Evolutionary conservation across 2,113 vertebrate species (phyloP), one percentile per base, ranked within the genome.

Genomic region (Microcebus griseorufus): DNA sequence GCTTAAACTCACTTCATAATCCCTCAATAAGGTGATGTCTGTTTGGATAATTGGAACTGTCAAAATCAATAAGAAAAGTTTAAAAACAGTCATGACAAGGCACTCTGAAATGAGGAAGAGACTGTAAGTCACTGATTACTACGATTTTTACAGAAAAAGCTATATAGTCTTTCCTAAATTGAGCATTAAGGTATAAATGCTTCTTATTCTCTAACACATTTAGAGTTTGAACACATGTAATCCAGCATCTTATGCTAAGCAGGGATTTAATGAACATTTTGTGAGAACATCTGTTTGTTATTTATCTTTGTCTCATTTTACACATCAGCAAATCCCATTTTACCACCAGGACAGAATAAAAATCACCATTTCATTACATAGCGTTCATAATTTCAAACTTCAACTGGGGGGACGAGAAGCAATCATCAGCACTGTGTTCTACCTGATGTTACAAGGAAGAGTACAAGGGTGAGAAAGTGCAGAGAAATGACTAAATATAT

Each of bases 281-380:
- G 97, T 96, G 91, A 95, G 97, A 98, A 98, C 98, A 98, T 97
- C 97, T 98, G 98, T 96, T 98, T 98, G 97, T 97, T 98, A 98
- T 98, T 98, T 97, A 98, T 98, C 97, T 97, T 98, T 97, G 97
- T 98, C 98, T 98, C 97, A 97, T 98, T 98, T 98, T 97, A 97
- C 95, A 97, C 97, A 97, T 98, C 97, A 97, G 95, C 94, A 97
- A 97, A 97, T 97, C 93, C 95, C 84, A 94, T 96, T 96, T 93
- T 97, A 96, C 94, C 88, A 97, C 75, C 64, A 96, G 69, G 91
- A 98, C 79, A 95, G 97, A 98, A 98, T 96, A 96, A 97, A 98
- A 98, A 97, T 98, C 97, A 98, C 95, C 96, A 98, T 98, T 97
- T 98, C 95, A 97, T 97, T 98, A 97, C 93, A 95, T n/a, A 91